These are phyloP conservation scores for Galaxias olidus DNA, from an alignment of 2,797 vertebrate genomes.

Conservation along the genomic window DNA sequence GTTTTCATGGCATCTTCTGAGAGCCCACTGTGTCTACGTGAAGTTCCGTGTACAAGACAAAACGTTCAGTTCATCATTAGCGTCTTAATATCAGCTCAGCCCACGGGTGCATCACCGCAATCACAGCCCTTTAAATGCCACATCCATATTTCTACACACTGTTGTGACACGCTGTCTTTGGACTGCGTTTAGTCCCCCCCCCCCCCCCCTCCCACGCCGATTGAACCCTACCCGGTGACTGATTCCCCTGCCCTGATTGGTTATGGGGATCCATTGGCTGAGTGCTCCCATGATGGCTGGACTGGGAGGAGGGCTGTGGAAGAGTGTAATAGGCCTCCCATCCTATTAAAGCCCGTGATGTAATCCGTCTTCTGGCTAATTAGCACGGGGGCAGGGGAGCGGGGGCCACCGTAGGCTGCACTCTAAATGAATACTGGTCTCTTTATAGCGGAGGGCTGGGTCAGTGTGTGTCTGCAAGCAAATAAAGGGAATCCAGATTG, in stretches of 20 bases:
- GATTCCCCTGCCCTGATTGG: constrained; percentile 42
- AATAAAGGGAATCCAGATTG: no score
- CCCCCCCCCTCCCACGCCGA: constrained; percentile 15
- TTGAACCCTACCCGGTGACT: constrained; percentile 32
- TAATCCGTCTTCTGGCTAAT: constrained; percentile 74
- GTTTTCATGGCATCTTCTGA: no score
- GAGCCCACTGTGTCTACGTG: no score
- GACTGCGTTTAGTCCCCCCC: constrained; percentile 27
- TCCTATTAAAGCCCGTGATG: constrained; percentile 70
- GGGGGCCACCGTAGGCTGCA: background rate
- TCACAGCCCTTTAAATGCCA: constrained; percentile 36
- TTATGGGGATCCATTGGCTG: constrained; percentile 49
- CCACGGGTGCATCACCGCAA: background rate
- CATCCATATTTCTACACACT: constrained; percentile 31
- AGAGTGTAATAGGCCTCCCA: constrained; percentile 52
- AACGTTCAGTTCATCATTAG: background rate
- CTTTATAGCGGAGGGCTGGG: no score
- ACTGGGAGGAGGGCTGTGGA: background rate
- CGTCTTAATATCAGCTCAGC: background rate
- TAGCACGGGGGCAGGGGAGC: constrained; percentile 34
- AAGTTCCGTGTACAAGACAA: no score
- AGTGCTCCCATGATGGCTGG: constrained; percentile 53
- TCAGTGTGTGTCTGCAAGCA: no score
- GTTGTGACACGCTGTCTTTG: constrained; percentile 31
- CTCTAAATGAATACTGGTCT: no score